A percentile compares a stretch with the other conserved stretches of the same genome.
phyloP scores from a whole-genome alignment of 2,113 vertebrate genomes.

The Lycaon pictus region DNA sequence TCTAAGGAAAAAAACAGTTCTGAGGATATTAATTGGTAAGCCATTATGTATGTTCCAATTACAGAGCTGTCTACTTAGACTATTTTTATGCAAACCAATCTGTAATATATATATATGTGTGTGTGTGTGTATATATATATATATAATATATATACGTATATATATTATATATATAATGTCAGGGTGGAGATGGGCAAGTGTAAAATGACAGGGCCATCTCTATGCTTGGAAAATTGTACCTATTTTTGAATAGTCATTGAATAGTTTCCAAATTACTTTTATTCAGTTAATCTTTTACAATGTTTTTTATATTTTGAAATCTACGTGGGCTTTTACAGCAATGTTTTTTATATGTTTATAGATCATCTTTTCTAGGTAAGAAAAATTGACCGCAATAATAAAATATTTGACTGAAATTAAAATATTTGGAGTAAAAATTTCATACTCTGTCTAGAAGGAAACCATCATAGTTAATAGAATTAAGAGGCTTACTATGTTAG shows the following conservation, averaged over 20 bases:
- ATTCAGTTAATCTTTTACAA: neutral
- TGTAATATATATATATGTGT: neutral
- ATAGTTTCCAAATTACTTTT: constrained; percentile 48
- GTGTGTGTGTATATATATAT: neutral
- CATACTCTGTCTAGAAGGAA: neutral
- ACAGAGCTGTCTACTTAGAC: neutral
- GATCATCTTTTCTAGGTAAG: constrained; percentile 37
- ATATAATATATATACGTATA: too few relatives aligned
- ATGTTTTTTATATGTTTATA: constrained; percentile 15
- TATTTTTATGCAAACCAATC: constrained; percentile 41
- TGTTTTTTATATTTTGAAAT: constrained; percentile 54
- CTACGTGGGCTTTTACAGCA: constrained; percentile 9
- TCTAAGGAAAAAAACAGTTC: neutral
- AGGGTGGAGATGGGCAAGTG: neutral
- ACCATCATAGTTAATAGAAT: constrained; percentile 1
- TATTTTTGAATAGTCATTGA: constrained; percentile 36
- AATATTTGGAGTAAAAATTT: constrained; percentile 26
- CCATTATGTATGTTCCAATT: neutral
- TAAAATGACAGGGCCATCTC: neutral
- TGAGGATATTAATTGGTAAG: constrained; percentile 33
- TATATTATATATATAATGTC: neutral
- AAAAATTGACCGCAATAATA: constrained; percentile 41
- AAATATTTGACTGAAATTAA: constrained; percentile 39
- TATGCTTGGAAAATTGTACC: constrained; percentile 20
- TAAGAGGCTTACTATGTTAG: neutral